phyloP scores from a whole-genome alignment of 2,888 invertebrate species.

The Caenorhabditis macrosperma region DNA sequence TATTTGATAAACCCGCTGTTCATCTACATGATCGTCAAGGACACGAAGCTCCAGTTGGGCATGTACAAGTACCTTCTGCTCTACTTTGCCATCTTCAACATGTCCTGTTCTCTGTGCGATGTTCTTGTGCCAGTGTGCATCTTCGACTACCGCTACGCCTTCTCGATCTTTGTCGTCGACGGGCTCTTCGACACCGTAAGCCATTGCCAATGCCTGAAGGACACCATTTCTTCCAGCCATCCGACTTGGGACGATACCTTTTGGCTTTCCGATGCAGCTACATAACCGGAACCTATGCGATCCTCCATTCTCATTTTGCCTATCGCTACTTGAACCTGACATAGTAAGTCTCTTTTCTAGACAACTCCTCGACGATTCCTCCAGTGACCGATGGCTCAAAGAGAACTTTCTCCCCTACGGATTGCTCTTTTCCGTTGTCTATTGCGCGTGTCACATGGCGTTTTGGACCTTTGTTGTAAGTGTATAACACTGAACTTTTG shows the following conservation, averaged over 20 bases:
- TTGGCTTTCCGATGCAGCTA: slow-evolving; percentile 22
- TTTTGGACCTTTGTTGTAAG: slow-evolving; percentile 21
- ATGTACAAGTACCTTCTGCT: slow-evolving; percentile 24
- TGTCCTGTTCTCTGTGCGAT: slow-evolving; percentile 26
- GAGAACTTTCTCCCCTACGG: slow-evolving; percentile 23
- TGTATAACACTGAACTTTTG: background rate
- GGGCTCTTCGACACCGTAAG: slow-evolving; percentile 24
- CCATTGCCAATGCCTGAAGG: background rate
- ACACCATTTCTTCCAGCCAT: slow-evolving; percentile 14
- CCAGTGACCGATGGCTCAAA: background rate
- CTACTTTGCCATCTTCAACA: slow-evolving; percentile 34
- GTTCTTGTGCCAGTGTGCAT: slow-evolving; percentile 19
- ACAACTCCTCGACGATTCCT: background rate
- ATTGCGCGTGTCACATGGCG: slow-evolving; percentile 15
- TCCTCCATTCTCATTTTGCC: slow-evolving; percentile 28
- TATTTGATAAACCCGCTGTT: slow-evolving; percentile 28
- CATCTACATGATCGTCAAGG: slow-evolving; percentile 9
- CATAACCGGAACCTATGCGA: slow-evolving; percentile 27
- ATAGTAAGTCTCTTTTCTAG: background rate
- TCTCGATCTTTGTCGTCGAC: slow-evolving; percentile 12
- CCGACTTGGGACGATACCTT: slow-evolving; percentile 1
- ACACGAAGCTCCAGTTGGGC: slow-evolving; percentile 13
- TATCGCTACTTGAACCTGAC: slow-evolving; percentile 15
- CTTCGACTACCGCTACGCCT: slow-evolving; percentile 18
- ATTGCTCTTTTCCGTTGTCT: background rate